phyloP scores from a whole-genome alignment of 1,140 invertebrate genomes.

The Nephotettix cincticeps region DNA sequence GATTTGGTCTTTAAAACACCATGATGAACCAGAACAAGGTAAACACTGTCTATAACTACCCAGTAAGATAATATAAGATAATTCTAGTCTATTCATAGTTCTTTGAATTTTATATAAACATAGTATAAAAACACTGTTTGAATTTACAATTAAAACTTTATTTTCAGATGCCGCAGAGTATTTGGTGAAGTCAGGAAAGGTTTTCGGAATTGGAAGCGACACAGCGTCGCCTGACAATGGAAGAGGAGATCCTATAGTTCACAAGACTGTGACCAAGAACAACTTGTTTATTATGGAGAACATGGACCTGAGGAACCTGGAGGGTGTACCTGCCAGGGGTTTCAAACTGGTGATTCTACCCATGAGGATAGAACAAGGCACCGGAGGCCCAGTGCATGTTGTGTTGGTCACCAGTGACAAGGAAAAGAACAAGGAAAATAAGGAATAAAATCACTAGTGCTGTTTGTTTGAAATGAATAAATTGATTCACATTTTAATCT shows the following conservation, averaged over 20 bases:
- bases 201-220: constrained; percentile 60
- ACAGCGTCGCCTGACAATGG: constrained; percentile 60
- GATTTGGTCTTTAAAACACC: too few species aligned
- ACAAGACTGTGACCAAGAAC: constrained; percentile 50
- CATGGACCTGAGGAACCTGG: constrained; percentile 43
- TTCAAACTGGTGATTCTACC: constrained; percentile 57
- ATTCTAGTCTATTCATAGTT: too few species aligned
- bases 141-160: too few species aligned
- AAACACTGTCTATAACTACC: too few species aligned
- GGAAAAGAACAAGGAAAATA: neutral
- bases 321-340: constrained; percentile 38
- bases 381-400: constrained; percentile 51
- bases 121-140: too few species aligned
- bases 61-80: too few species aligned
- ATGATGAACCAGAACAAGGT: too few species aligned
- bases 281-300: constrained; percentile 62
- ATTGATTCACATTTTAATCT: too few species aligned
- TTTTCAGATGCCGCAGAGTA: constrained; percentile 52
- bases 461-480: too few species aligned
- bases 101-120: too few species aligned
- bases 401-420: neutral
- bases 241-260: constrained; percentile 44
- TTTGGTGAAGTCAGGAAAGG: constrained; percentile 54
- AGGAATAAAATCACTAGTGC: too few species aligned
- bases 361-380: constrained; percentile 55